Evolutionary conservation across 2,888 invertebrate genomes (phyloP), one percentile per base, ranked within the genome.

Genomic region (Aethes cnicana): DNA sequence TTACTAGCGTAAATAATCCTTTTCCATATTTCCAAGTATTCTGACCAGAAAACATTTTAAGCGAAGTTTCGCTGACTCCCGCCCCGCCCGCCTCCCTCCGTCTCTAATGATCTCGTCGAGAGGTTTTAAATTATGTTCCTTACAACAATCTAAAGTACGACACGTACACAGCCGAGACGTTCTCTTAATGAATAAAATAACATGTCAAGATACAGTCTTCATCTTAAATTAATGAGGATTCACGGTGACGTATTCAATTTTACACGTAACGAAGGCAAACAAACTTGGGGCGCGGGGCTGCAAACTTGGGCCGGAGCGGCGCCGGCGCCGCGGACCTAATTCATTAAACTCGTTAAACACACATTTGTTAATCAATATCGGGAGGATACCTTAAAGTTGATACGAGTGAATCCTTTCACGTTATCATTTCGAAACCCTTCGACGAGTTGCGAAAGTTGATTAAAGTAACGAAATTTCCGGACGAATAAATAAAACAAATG

Each of bases 151-250:
- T 69, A 58, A 77, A 79, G 74, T 78, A 39, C 79, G 71, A 80
- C 81, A 77, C 80, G 79, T 80, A 76, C 70, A 75, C 74, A 77
- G 68, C 67, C 72, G 72, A 77, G 80, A 73, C 74, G 73, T 69
- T 72, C 77, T 64, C 72, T 77, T 84, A 84, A 85, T 87, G 85
- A 88, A 86, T 88, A 85, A 87, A 89, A 89, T 88, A 87, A 86
- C 85, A 84, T 78, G 82, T 83, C 82, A 81, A 84, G 84, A 81
- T 81, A 83, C 81, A 75, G 81, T 74, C 81, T 82, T 77, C 87
- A 81, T 87, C 82, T 82, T 83, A 85, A 86, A 87, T 87, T 88
- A 89, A 87, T 85, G 84, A 86, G 83, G 79, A 82, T 79, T 77
- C 83, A 75, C 74, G 66, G 74, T 70, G 72, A 78, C 78, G 79